Percentiles rank a stretch among this genome's conserved stretches.
phyloP scores from a whole-genome alignment of 1,140 invertebrate genomes.

The Megalonaias nervosa region DNA sequence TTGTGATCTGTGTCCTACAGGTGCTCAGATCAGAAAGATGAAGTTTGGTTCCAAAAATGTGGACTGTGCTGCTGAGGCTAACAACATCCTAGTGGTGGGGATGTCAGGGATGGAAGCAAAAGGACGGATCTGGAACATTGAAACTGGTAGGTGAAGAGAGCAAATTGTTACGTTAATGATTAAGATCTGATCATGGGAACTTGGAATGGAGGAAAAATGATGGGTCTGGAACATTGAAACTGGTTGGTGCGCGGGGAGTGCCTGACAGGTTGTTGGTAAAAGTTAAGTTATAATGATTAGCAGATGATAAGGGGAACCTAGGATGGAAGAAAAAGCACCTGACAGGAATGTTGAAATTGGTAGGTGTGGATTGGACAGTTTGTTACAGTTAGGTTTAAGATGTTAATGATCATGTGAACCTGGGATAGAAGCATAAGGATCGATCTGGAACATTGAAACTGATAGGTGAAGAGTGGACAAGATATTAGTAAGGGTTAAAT shows the following conservation, averaged over 20 bases:
- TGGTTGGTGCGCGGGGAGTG: neutral
- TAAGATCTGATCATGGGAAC: neutral
- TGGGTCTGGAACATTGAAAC: neutral
- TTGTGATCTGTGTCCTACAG: no score
- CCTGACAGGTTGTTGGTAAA: neutral
- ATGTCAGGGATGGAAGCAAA: conserved; percentile 52
- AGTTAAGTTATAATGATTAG: no score
- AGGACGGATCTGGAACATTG: conserved; percentile 49
- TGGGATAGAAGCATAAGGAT: no score
- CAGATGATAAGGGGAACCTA: neutral
- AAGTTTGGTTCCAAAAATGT: no score
- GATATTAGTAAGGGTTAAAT: neutral
- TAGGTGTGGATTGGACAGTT: neutral
- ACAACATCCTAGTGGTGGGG: conserved; percentile 45
- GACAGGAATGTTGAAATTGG: no score
- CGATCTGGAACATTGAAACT: no score
- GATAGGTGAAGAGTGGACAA: neutral
- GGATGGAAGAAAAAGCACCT: no score
- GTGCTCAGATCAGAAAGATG: no score
- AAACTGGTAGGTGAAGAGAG: conserved; percentile 35
- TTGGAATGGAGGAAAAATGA: neutral
- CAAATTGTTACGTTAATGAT: neutral
- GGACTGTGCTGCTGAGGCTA: conserved; percentile 51
- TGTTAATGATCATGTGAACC: no score
- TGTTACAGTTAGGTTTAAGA: neutral